A percentile compares a stretch with the other conserved stretches of the same genome.
Evolutionary conservation across 1,140 invertebrate genomes (phyloP).

Genomic region (Aporrectodea caliginosa): DNA sequence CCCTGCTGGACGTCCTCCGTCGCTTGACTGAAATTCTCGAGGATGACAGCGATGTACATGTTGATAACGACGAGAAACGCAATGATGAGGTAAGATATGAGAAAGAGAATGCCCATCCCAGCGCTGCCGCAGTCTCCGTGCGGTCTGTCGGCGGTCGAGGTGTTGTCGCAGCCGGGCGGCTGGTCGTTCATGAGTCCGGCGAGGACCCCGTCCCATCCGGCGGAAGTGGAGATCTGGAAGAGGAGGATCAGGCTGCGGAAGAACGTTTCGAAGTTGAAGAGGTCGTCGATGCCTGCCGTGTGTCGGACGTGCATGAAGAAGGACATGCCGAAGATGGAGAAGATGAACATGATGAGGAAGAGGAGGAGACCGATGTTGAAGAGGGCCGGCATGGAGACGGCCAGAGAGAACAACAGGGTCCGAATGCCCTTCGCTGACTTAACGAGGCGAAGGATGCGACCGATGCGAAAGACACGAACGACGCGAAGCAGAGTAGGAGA

Average conservation of each 20-base stretch:
- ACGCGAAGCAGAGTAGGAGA: slow-evolving; percentile 94
- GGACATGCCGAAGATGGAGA: slow-evolving; percentile 98
- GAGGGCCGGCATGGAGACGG: slow-evolving; percentile 93
- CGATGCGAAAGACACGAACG: slow-evolving; percentile 94
- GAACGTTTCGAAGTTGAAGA: slow-evolving; percentile 99
- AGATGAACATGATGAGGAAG: slow-evolving; percentile 98
- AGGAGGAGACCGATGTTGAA: slow-evolving; percentile 98
- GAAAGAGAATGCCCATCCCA: slow-evolving; percentile 86
- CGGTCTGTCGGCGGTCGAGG: slow-evolving; percentile 45
- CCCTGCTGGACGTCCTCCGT: slow-evolving; percentile 98
- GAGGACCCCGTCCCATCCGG: slow-evolving; percentile 94
- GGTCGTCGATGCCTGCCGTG: slow-evolving; percentile 87
- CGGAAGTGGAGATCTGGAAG: slow-evolving; percentile 97
- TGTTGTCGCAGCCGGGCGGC: slow-evolving; percentile 66
- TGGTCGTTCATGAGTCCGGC: slow-evolving; percentile 94
- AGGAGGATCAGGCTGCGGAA: slow-evolving; percentile 89
- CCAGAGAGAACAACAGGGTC: slow-evolving; percentile 90
- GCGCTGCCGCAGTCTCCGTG: slow-evolving; percentile 92
- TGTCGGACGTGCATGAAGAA: slow-evolving; percentile 98
- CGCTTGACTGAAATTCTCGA: slow-evolving; percentile 96
- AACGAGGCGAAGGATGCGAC: slow-evolving; percentile 89
- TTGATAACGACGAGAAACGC: slow-evolving; percentile 97
- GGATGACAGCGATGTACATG: slow-evolving; percentile 98
- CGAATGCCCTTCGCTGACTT: slow-evolving; percentile 93
- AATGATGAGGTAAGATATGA: slow-evolving; percentile 92